These are phyloP conservation scores for Melanchra persicariae DNA, from an alignment of 2,888 invertebrate genomes.

Conservation along the genomic window DNA sequence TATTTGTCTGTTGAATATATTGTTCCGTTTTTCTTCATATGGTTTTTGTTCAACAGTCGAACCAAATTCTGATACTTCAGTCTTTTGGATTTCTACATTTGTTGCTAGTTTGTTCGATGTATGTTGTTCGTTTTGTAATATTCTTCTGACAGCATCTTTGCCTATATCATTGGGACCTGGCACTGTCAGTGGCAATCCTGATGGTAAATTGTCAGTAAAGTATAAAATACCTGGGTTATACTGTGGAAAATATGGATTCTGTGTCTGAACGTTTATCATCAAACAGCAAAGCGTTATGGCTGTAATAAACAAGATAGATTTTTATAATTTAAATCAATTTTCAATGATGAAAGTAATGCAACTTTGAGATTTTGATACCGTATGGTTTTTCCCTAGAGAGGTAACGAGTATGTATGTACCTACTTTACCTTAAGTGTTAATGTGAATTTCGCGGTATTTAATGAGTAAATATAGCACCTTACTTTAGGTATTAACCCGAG, in stretches of 20 bases:
- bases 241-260: conserved; percentile 22
- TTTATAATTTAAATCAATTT: background rate
- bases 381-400: background rate
- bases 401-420: background rate
- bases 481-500: conserved; percentile 7
- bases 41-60: conserved; percentile 12
- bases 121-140: conserved; percentile 5
- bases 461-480: conserved; percentile 1
- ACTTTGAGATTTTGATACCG: background rate
- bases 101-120: background rate
- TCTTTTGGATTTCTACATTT: conserved; percentile 50
- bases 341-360: background rate
- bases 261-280: conserved; percentile 51
- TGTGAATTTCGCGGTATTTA: background rate
- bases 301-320: conserved; percentile 43
- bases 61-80: conserved; percentile 34
- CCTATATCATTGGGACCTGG: background rate
- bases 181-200: conserved; percentile 2
- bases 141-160: conserved; percentile 6
- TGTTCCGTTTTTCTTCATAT: background rate
- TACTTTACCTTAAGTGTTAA: background rate
- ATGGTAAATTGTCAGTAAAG: conserved; percentile 55
- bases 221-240: conserved; percentile 59
- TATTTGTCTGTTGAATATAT: conserved; percentile 8
- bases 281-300: conserved; percentile 59